Evolutionary conservation across 2,888 invertebrate species (phyloP), one percentile per base, ranked within the genome.

Genomic region (Xylota segnis): DNA sequence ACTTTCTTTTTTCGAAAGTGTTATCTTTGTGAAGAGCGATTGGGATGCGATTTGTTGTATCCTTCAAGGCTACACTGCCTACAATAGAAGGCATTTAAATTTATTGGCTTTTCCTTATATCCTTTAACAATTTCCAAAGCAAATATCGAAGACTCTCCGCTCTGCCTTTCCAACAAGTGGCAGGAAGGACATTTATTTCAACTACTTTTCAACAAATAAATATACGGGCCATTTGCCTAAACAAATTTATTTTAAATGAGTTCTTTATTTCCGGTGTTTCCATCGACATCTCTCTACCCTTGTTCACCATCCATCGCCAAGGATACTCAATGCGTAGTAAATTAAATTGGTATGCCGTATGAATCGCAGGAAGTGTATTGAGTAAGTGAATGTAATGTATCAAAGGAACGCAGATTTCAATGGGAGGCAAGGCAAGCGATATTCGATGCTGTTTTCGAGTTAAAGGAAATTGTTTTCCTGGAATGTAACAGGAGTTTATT

Each of bases 241-340:
- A 23, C 23, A 23, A 23, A 23, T 23, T 23, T 23, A 23, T 23
- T 23, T 23, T 23, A 45, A 45, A 45, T 18, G 9, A 47, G 10
- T 27, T 52, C 50, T 27, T 27, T 50, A 23, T 23, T 29, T 23
- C 52, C n/a, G 9, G 23, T 6, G n/a, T 52, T 47, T 47, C 9
- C 3, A 47, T 47, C n/a, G 52, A 29, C 7, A 47, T 16, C 2
- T n/a, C 3, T 3, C 14, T 40, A 27, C 29, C 27, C 52, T 23
- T 50, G 18, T 50, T 50, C 12, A 5, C 52, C 27, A 52, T 52
- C 52, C 27, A 52, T 52, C 27, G n/a, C 52, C 52, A 52, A 52
- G 52, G 52, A 47, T 47, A 47, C 29, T n/a, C n/a, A n/a, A 12
- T 27, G 10, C 5, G 27, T 27, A 6, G 27, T 23, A 6, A 27